A percentile compares a stretch with the other conserved stretches of the same genome.
Conservation (phyloP, 2,797 vertebrate species). For the Scarus forsteni region DNA sequence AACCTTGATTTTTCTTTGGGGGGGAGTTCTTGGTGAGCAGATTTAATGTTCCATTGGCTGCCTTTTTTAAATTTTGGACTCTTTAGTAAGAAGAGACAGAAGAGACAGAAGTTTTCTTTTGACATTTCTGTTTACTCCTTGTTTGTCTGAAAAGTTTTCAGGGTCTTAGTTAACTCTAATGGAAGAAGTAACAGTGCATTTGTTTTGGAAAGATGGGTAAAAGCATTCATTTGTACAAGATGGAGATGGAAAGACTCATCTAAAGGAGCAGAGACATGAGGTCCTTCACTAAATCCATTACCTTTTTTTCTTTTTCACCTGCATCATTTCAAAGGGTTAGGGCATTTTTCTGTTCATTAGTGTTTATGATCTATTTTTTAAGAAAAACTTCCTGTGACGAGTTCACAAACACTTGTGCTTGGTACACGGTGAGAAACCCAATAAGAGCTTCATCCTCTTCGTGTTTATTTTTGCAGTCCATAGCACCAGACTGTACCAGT, state of each 20-base stretch:
- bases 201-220: conserved; percentile 58
- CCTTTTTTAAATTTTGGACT: conserved; percentile 26
- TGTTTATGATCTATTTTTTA: conserved; percentile 41
- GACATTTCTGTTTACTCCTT: conserved; percentile 45
- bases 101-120: conserved; percentile 38
- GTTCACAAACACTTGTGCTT: conserved; percentile 1
- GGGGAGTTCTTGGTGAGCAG: no score
- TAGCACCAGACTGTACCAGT: background rate
- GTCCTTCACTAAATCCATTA: conserved; percentile 49
- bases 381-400: conserved; percentile 35
- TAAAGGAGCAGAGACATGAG: conserved; percentile 30
- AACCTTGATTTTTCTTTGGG: no score
- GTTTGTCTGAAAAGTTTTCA: conserved; percentile 51
- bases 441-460: background rate
- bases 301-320: conserved; percentile 50
- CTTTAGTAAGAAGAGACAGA: conserved; percentile 32
- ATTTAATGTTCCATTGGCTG: background rate
- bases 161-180: conserved; percentile 73
- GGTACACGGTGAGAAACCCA: no score
- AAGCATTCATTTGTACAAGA: conserved; percentile 66
- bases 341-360: conserved; percentile 38
- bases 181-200: conserved; percentile 43
- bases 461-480: conserved; percentile 8
- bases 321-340: conserved; percentile 46
- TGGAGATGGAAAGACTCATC: conserved; percentile 31